Conservation (phyloP, 2,888 invertebrate genomes). For the Nasonovia ribisnigri region DNA sequence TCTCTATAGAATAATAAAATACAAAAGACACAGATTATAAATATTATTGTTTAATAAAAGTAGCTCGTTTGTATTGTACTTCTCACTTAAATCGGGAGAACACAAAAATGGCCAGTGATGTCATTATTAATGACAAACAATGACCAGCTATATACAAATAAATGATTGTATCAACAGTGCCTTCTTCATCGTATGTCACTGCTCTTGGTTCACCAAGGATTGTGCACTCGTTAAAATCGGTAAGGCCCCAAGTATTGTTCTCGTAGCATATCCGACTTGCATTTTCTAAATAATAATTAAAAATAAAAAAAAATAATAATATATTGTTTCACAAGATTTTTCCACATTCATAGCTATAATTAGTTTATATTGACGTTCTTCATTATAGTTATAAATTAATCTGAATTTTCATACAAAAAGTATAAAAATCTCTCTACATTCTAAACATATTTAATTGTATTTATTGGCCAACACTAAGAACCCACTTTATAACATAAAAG, state of each 20-base stretch:
- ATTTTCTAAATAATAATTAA: conserved; percentile 37
- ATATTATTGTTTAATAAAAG: not conserved
- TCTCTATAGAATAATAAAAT: conserved; percentile 65
- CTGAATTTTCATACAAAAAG: not conserved
- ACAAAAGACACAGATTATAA: not conserved
- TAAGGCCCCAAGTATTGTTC: conserved; percentile 84
- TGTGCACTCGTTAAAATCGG: conserved; percentile 49
- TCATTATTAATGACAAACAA: conserved; percentile 58
- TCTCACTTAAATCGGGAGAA: conserved; percentile 55
- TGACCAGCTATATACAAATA: conserved; percentile 57
- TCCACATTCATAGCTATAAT: not conserved
- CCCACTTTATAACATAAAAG: not conserved
- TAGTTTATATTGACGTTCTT: not conserved
- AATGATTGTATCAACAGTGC: conserved; percentile 48
- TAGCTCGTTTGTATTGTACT: not conserved
- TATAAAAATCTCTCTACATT: not conserved
- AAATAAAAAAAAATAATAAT: not conserved
- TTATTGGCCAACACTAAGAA: not conserved
- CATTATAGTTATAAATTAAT: not conserved
- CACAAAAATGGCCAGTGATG: conserved; percentile 55
- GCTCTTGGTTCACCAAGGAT: not conserved
- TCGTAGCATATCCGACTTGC: conserved; percentile 74
- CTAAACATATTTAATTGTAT: not conserved
- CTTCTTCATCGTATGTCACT: conserved; percentile 41
- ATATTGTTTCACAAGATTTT: not conserved